Conservation (phyloP, 2,113 vertebrate species). For the Mastomys coucha region DNA sequence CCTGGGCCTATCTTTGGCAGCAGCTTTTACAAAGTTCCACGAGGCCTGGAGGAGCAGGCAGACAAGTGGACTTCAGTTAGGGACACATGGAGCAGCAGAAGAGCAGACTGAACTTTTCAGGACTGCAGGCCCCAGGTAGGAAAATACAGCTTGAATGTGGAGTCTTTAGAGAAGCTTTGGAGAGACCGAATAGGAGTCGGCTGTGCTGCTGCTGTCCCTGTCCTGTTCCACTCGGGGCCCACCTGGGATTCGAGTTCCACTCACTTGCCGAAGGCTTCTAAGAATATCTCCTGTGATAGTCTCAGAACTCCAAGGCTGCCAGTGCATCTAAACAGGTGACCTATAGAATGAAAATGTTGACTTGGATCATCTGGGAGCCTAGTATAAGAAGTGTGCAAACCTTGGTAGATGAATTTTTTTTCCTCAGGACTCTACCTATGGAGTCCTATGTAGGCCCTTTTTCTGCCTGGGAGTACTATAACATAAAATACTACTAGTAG, state of each 20-base stretch:
- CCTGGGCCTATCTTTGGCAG: conserved; percentile 11
- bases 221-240: no score
- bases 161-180: neutral
- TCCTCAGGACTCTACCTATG: neutral
- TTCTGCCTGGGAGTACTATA: neutral
- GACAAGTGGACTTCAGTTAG: neutral
- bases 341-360: neutral
- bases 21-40: conserved; percentile 31
- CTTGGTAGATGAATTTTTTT: neutral
- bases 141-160: neutral
- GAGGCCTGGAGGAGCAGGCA: neutral
- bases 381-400: neutral
- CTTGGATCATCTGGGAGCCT: neutral
- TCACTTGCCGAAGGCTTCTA: neutral
- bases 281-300: neutral
- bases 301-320: neutral
- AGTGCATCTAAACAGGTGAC: neutral
- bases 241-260: neutral
- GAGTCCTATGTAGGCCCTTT: neutral
- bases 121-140: neutral
- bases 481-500: neutral
- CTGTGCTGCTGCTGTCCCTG: neutral
- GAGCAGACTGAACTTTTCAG: neutral
- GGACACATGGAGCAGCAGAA: neutral
- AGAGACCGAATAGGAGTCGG: neutral